Percentiles rank a stretch among this genome's conserved stretches.
These are phyloP conservation scores for Andrena praecox DNA, from an alignment of 2,888 invertebrate genomes.

Conservation along the genomic window DNA sequence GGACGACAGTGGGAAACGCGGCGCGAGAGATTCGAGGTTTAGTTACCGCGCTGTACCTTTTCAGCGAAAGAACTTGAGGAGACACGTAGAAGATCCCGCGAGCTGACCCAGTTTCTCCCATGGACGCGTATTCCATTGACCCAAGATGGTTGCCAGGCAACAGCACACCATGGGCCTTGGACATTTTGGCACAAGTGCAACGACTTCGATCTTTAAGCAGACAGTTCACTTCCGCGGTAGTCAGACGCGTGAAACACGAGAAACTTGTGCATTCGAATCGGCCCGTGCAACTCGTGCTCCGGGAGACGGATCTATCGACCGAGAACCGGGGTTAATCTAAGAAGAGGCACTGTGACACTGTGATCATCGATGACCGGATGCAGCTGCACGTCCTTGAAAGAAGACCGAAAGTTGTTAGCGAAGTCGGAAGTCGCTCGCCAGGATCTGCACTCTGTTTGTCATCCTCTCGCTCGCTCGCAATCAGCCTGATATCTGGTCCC, in stretches of 20 bases:
- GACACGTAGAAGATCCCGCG: conserved; percentile 65
- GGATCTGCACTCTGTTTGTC: conserved; percentile 45
- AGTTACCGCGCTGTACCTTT: conserved; percentile 25
- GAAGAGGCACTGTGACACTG: conserved; percentile 28
- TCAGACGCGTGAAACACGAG: not conserved
- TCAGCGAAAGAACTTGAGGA: conserved; percentile 54
- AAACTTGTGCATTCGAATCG: not conserved
- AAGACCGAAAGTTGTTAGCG: conserved; percentile 62
- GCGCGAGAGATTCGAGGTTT: conserved; percentile 2
- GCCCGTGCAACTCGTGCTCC: not conserved
- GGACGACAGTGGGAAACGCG: not conserved
- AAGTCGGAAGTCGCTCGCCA: conserved; percentile 35
- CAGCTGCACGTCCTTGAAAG: conserved; percentile 62
- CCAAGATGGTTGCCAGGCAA: conserved; percentile 79
- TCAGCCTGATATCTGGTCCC: conserved; percentile 40
- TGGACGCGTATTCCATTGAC: conserved; percentile 78
- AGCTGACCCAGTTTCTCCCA: conserved; percentile 78
- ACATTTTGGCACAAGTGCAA: conserved; percentile 50
- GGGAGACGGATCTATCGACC: not conserved
- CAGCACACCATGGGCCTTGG: conserved; percentile 71
- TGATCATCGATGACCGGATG: conserved; percentile 34
- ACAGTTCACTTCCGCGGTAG: not conserved
- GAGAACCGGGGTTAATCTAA: not conserved
- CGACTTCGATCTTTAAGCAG: conserved; percentile 21
- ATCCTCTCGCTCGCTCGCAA: conserved; percentile 27